Base-by-base conservation (phyloP, 2,888 invertebrate species). In the Conistra vaccinii region DNA sequence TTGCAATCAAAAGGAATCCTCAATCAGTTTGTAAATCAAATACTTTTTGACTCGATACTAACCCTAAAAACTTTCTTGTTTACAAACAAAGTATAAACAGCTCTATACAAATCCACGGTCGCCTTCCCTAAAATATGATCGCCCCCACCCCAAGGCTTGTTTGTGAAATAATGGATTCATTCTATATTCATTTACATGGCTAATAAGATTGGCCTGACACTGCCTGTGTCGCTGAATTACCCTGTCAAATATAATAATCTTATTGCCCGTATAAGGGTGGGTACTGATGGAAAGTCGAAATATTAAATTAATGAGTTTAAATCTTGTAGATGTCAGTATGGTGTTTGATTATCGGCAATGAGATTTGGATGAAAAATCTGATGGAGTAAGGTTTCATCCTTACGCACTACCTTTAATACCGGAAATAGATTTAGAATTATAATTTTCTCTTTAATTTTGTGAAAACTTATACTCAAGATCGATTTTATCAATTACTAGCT, bases 141-240 rank as follows among this genome's bases (percentile, higher is more conserved):
- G 91, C 91, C 93, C 92, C 90, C 88, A 90, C 91, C 90, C 90
- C 85, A 90, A 57, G 83, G 89, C 93, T 94, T 96, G 95, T 96
- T 96, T 95, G 95, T 89, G 92, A 94, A 94, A 95, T 96, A 96
- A 96, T 96, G 95, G 95, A 95, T 95, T 96, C 95, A 96, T 96
- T 96, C 95, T 94, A 94, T 95, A 95, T 95, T 96, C 95, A 96
- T 96, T 96, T 96, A 94, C 96, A 96, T 95, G 92, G 89, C 90
- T 96, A 96, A 96, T 95, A 93, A 96, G 96, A 95, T 95, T 90
- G 94, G 90, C 91, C 89, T 92, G 94, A 93, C 94, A 92, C 90
- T 90, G 93, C 90, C 95, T 91, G 90, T 90, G 91, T 91, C 91
- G 89, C 78, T 76, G 91, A 95, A 95, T 95, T 94, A 94, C 91